Evolutionary conservation across 2,113 vertebrate genomes (phyloP), one percentile per base, ranked within the genome.

Genomic region (Pantherophis guttatus): DNA sequence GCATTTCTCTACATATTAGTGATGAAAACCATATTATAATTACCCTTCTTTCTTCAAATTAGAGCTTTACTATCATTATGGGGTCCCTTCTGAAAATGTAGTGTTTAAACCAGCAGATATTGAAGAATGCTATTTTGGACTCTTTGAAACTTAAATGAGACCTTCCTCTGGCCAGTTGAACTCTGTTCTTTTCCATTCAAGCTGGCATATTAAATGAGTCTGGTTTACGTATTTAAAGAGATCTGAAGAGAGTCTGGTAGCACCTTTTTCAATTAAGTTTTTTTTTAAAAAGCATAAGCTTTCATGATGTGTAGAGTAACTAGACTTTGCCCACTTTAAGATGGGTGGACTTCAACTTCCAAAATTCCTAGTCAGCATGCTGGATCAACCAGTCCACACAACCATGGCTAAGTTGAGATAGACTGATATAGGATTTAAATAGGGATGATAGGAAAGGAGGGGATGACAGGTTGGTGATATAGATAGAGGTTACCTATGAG

Each of bases 111-210:
- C 97, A 98, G 97, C 96, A 97, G 96, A 97, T 94, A 96, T 95
- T 88, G 96, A 62, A 97, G 95, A 97, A 97, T 97, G 97, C 94
- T 96, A 97, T 39, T 92, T 62, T 92, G 97, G 96, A 96, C 96
- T 97, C 52, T 86, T 97, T 97, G 96, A 97, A 97, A 97, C 96
- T 86, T 96, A 95, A 86, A 96, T 96, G 29, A 93, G 97, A 97
- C 95, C 97, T 98, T 98, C 97, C 95, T 98, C 98, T 98, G 97
- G 12, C 97, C 97, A 97, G 97, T 96, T 86, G 88, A 95, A 96
- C 93, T 33, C 62, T 92, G 95, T 81, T 21, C 29, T 62, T 53
- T 86, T 89, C 19, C 87, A 48, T 97, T 98, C 90, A 97, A 96
- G 95, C 97, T 97, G 96, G 97, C 96, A 96, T 57, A 15, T 94